Evolutionary conservation across 2,797 vertebrate species (phyloP).

Genomic region (Odontamblyopus lacepedii): DNA sequence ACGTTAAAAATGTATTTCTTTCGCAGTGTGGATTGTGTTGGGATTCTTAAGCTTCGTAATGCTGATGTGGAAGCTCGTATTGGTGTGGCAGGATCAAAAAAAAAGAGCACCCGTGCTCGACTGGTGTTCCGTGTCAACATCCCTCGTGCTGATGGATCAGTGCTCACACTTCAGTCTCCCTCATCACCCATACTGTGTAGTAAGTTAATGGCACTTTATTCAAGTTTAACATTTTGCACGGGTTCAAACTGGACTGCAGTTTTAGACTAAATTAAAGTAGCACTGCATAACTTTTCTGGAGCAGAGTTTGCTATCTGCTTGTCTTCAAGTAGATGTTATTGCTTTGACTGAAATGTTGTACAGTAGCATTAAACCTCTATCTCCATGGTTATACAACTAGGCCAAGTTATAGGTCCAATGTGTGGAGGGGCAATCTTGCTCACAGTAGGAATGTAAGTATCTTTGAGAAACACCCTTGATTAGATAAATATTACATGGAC

Average conservation of each 20-base stretch:
- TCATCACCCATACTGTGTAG: constrained; percentile 97
- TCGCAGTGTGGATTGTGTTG: constrained; percentile 90
- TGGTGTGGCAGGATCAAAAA: constrained; percentile 96
- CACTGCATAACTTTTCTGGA: no score
- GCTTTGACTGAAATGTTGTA: no score
- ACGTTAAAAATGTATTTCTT: not conserved
- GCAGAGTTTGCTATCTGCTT: no score
- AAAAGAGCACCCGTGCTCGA: constrained; percentile 97
- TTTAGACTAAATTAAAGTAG: no score
- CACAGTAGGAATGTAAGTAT: no score
- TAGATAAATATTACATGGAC: no score
- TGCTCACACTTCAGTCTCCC: constrained; percentile 88
- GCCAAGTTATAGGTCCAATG: no score
- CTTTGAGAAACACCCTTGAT: no score
- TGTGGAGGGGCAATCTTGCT: no score
- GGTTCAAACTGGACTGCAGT: not conserved
- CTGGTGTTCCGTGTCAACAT: constrained; percentile 94
- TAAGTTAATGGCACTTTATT: constrained; percentile 71
- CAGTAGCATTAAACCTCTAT: no score
- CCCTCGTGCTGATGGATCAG: constrained; percentile 88
- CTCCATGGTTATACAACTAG: no score
- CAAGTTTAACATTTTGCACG: not conserved
- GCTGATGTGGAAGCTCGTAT: constrained; percentile 98
- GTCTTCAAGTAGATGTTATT: no score
- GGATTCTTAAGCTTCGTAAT: constrained; percentile 96